These are phyloP conservation scores for Brachionus calyciflorus DNA, from an alignment of 1,140 invertebrate genomes.

Conservation along the genomic window DNA sequence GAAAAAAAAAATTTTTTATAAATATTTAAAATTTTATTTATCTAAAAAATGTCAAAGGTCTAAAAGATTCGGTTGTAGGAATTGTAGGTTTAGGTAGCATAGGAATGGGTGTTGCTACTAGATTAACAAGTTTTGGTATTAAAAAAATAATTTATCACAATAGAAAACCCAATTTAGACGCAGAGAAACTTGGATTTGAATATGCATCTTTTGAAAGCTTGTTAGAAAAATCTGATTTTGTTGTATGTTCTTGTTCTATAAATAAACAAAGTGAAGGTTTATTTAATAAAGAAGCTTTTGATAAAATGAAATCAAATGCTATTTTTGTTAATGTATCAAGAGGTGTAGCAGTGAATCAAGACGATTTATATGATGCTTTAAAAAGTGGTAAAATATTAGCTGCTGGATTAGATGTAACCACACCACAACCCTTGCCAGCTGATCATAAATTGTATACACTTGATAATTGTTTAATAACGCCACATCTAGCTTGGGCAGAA, in stretches of 20 bases:
- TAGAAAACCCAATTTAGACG: constrained; percentile 43
- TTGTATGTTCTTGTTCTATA: constrained; percentile 56
- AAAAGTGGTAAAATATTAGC: not conserved
- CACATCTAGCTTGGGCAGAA: constrained; percentile 90
- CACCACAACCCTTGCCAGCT: constrained; percentile 81
- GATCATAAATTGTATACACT: constrained; percentile 75
- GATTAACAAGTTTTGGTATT: constrained; percentile 50
- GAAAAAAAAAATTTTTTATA: constrained; percentile 50
- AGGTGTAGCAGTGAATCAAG: not conserved
- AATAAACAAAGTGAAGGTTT: constrained; percentile 51
- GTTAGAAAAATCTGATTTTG: constrained; percentile 57
- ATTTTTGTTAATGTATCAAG: constrained; percentile 14
- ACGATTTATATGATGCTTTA: constrained; percentile 3
- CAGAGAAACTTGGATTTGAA: constrained; percentile 51
- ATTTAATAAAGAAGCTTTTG: not conserved
- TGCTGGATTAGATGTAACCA: constrained; percentile 81
- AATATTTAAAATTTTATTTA: constrained; percentile 49
- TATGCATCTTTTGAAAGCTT: constrained; percentile 65
- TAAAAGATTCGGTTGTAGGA: constrained; percentile 45
- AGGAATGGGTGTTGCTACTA: constrained; percentile 37
- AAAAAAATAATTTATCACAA: constrained; percentile 54
- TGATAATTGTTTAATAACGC: constrained; percentile 79
- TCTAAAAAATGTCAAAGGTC: not conserved
- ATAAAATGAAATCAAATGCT: not conserved
- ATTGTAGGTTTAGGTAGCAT: constrained; percentile 49